These are phyloP conservation scores for Tokudaia tokunoshimensis DNA, from an alignment of 2,797 vertebrate genomes.

Conservation along the genomic window DNA sequence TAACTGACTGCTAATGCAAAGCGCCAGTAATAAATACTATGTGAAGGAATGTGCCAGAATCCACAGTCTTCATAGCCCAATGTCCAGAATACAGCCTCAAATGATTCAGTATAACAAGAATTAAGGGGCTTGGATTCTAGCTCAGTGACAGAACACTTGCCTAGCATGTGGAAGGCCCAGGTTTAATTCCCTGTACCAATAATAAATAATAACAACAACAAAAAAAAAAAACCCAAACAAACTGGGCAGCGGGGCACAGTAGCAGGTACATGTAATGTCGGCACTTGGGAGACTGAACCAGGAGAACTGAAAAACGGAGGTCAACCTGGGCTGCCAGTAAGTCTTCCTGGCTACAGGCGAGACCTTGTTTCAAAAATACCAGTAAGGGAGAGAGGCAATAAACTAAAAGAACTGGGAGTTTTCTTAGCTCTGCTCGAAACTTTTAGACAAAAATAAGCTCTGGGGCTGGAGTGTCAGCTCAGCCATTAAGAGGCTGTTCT, in stretches of 20 bases:
- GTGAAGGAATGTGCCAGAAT: slow-evolving; percentile 37
- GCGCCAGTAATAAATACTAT: background rate
- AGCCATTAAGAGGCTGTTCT: background rate
- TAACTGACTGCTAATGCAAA: background rate
- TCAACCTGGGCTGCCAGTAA: no score
- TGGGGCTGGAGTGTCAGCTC: background rate
- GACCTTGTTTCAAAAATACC: background rate
- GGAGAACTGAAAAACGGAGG: background rate
- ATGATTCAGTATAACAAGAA: background rate
- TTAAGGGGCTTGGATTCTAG: background rate
- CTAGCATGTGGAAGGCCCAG: background rate
- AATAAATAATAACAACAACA: background rate
- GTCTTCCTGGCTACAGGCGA: background rate
- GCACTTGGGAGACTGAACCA: background rate
- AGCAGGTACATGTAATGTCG: background rate
- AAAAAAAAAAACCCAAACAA: no score
- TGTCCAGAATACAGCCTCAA: background rate
- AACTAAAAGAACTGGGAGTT: background rate
- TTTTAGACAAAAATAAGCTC: background rate
- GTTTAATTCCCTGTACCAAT: background rate
- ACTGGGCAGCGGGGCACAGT: background rate
- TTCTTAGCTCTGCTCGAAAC: background rate
- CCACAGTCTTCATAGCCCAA: background rate
- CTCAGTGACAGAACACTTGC: background rate
- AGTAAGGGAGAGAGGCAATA: background rate